Base-by-base conservation (phyloP, 2,888 invertebrate genomes). In the Tenthredo notha region DNA sequence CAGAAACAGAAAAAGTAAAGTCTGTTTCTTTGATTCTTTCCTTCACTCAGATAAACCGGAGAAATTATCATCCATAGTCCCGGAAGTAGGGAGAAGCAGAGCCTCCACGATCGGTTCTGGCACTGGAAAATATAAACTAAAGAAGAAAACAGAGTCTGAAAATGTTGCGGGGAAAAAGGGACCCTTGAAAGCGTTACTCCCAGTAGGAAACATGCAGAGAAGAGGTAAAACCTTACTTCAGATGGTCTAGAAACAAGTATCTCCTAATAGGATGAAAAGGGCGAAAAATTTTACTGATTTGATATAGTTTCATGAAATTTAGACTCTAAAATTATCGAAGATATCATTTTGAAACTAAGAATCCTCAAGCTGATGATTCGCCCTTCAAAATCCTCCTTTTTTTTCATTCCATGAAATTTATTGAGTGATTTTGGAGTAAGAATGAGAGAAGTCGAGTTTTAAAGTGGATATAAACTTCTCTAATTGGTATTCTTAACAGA, bases 121-220 rank as follows among this genome's bases (percentile, higher is more conserved):
- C 12, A 83, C 85, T 4, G 88, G 91, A 18, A 92, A 90, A 87
- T 88, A 86, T 37, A 91, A 90, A 87, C 86, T 92, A 0, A 90
- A 90, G 25, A 90, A 89, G 61, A 92, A 91, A 75, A 2, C 84
- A 6, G 89, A 87, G 29, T 10, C 84, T 2, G 88, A 89, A 29
- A 61, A 86, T 21, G 84, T 88, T 37, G 82, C 85, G 37, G 37
- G n/a, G 10, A 93, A 91, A 84, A 92, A 88, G 84, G 93, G 93
- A 25, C 93, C 93, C 21, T 85, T 93, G 86, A 93, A 92, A 86
- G 93, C 93, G 7, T 43, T 92, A 18, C 87, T 93, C 87, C 93
- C 93, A 21, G 83, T 93, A 40, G 90, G 91, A 83, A 92, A 86
- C 84, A 92, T 93, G 91, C 92, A 92, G 72, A 90, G 91, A 84